These are phyloP conservation scores for Channa striata DNA, from an alignment of 2,797 vertebrate species.

Conservation along the genomic window DNA sequence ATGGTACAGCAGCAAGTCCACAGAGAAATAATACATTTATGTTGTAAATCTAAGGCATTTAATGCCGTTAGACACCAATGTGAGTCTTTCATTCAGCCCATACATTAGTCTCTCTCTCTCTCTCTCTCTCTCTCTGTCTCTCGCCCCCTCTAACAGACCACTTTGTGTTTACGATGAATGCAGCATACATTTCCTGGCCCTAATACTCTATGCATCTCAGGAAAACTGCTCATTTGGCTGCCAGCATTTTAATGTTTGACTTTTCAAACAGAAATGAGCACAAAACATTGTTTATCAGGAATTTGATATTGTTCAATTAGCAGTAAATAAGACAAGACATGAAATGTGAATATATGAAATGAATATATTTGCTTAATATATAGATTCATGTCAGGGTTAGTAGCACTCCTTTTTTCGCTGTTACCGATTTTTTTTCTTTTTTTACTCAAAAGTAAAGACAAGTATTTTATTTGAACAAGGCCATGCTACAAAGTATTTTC, in stretches of 20 bases:
- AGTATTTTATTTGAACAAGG: too few relatives aligned
- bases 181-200: slow-evolving; percentile 53
- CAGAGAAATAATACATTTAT: not conserved
- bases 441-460: too few relatives aligned
- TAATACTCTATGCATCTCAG: slow-evolving; percentile 50
- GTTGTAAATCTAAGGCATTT: not conserved
- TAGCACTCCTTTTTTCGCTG: not conserved
- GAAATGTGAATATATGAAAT: too few relatives aligned
- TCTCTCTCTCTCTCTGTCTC: slow-evolving; percentile 22
- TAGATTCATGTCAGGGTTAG: not conserved
- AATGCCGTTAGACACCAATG: slow-evolving; percentile 48
- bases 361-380: too few relatives aligned
- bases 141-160: slow-evolving; percentile 42
- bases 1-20: not conserved
- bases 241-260: not conserved
- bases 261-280: not conserved
- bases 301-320: not conserved
- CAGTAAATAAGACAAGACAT: not conserved
- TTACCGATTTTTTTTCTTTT: too few relatives aligned
- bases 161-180: slow-evolving; percentile 70
- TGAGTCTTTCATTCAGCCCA: slow-evolving; percentile 9
- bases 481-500: not conserved
- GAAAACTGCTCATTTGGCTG: slow-evolving; percentile 31
- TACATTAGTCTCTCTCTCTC: slow-evolving; percentile 35
- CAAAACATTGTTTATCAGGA: not conserved